phyloP scores from a whole-genome alignment of 2,113 vertebrate species.

The Oreochromis tanganicae region DNA sequence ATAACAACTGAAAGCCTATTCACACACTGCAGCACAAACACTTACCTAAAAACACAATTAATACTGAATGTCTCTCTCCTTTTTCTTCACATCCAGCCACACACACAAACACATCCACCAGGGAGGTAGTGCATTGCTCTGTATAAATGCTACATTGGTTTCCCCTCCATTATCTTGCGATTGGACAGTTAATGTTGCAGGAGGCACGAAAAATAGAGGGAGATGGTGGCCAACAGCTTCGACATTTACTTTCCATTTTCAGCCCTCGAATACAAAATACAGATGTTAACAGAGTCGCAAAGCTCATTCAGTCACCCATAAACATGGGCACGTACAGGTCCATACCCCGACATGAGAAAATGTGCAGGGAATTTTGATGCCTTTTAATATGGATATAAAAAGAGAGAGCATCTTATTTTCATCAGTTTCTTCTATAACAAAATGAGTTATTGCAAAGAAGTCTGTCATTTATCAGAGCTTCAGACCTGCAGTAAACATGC shows the following conservation, averaged over 20 bases:
- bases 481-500: conserved; percentile 45
- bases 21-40: conserved; percentile 5
- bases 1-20: conserved; percentile 9
- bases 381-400: conserved; percentile 30
- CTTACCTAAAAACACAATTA: conserved; percentile 15
- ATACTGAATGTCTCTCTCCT: not conserved
- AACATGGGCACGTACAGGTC: not conserved
- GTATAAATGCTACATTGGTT: conserved; percentile 32
- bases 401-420: not conserved
- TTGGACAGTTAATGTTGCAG: conserved; percentile 58
- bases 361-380: not conserved
- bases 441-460: conserved; percentile 27
- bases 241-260: conserved; percentile 30
- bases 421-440: not conserved
- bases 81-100: not conserved
- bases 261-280: not conserved
- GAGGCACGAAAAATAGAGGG: conserved; percentile 18
- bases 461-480: conserved; percentile 34
- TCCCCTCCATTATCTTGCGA: conserved; percentile 55
- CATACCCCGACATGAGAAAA: not conserved
- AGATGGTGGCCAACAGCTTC: conserved; percentile 8
- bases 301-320: not conserved
- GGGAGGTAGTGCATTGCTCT: not conserved
- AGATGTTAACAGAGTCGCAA: not conserved
- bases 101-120: not conserved